Evolutionary conservation across 2,113 vertebrate species (phyloP), one percentile per base, ranked within the genome.

Genomic region (Thermophis baileyi): DNA sequence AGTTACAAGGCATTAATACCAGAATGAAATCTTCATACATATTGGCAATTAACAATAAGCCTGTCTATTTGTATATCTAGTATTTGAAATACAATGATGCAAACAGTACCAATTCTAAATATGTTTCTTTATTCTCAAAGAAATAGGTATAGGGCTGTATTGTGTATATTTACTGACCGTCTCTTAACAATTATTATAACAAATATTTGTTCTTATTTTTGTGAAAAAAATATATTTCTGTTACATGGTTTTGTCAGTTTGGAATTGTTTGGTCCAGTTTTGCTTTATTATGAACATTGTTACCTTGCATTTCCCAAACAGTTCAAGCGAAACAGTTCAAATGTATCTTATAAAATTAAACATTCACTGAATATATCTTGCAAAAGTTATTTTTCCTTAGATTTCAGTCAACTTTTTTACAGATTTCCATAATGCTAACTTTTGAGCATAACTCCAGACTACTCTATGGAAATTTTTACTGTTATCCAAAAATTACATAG

Each of bases 211-310:
- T 50, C 35, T 87, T 44, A 44, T 86, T 93, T 49, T 44, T 51
- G 6, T 24, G 27, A 88, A 51, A 0, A 12, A 90, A 14, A 4
- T 4, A 54, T 54, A 81, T 57, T 87, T 81, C 27, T 30, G 2
- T 57, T 46, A 92, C 93, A 57, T 3, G 89, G 2, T 16, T 87
- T 95, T 93, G 49, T 89, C 85, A 93, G 11, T 44, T n/a, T 50
- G 1, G 60, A 53, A 74, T 51, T 14, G 51, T 40, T 94, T 63
- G 18, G 18, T 18, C 24, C 27, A 89, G 46, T 27, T 90, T 87
- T 85, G 81, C 87, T 87, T 93, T 93, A 91, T 85, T 89, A 87
- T 22, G 40, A 93, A 69, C 1, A 22, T 25, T 14, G 22, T 86
- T 94, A 95, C 89, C 16, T 94, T 9, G 85, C 9, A 25, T 8